These are phyloP conservation scores for Pedetes capensis DNA, from an alignment of 2,113 vertebrate genomes.

Conservation along the genomic window DNA sequence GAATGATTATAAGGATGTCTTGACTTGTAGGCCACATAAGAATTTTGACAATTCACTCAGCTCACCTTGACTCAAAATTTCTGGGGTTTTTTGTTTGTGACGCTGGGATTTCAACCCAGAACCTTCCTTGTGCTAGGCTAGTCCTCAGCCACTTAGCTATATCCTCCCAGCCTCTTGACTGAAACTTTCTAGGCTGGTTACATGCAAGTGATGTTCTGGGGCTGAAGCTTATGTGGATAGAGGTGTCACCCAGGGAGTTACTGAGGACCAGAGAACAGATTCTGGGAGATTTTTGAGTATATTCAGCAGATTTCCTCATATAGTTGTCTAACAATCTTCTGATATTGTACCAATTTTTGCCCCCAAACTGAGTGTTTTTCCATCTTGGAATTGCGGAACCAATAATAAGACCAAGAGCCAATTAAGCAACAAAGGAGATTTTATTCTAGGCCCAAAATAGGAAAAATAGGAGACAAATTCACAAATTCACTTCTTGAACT, in stretches of 20 bases:
- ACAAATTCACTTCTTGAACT: no score
- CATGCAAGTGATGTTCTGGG: not conserved
- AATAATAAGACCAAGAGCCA: no score
- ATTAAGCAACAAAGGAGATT: no score
- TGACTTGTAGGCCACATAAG: slow-evolving; percentile 93
- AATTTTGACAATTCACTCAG: slow-evolving; percentile 94
- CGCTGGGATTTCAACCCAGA: not conserved
- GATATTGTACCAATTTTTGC: not conserved
- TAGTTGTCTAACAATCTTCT: not conserved
- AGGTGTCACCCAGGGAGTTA: slow-evolving; percentile 92
- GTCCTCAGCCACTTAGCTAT: not conserved
- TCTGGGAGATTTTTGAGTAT: slow-evolving; percentile 90
- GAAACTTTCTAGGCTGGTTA: slow-evolving; percentile 79
- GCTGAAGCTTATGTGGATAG: slow-evolving; percentile 77
- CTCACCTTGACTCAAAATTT: slow-evolving; percentile 87
- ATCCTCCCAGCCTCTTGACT: not conserved
- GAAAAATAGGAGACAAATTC: no score
- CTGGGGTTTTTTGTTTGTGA: not conserved
- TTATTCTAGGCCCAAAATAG: not conserved
- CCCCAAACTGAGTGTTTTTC: not conserved
- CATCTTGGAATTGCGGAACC: not conserved
- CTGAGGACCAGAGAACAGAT: slow-evolving; percentile 91
- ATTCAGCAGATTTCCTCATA: slow-evolving; percentile 93
- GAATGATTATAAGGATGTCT: slow-evolving; percentile 90
- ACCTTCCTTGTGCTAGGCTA: no score